Evolutionary conservation across 30 jellyfish, hydroid and myxozoan genomes (phyloP).

Genomic region (Catostylus mosaicus): DNA sequence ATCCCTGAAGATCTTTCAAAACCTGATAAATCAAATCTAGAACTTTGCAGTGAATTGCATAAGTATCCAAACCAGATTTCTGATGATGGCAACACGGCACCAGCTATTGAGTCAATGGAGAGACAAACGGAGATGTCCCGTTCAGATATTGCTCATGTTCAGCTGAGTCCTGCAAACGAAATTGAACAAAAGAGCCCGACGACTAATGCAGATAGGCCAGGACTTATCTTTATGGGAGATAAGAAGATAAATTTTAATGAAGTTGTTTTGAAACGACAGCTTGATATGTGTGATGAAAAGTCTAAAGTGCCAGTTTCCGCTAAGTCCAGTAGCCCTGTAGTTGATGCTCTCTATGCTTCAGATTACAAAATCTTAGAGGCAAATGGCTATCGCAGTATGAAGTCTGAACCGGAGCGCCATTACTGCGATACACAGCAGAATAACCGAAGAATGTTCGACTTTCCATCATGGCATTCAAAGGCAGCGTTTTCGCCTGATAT

Average conservation of each 20-base stretch:
- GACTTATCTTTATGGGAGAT: too few species aligned
- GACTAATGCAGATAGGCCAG: too few species aligned
- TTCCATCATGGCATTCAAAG: background rate
- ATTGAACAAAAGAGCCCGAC: background rate
- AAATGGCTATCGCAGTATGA: constrained; percentile 33
- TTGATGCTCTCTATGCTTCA: constrained; percentile 57
- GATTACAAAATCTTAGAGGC: constrained; percentile 42
- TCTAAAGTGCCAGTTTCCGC: background rate
- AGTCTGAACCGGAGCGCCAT: background rate
- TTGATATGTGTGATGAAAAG: background rate
- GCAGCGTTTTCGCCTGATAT: background rate
- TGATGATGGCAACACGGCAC: background rate
- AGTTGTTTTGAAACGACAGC: background rate
- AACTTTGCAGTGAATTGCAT: background rate
- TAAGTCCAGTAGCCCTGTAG: constrained; percentile 12
- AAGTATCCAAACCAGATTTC: background rate
- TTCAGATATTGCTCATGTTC: background rate
- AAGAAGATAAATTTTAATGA: background rate
- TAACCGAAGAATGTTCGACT: background rate
- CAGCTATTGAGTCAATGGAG: background rate
- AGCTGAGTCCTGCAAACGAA: background rate
- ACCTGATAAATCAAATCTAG: background rate
- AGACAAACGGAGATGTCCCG: background rate
- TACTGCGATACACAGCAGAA: background rate
- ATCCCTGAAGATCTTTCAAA: background rate